phyloP scores from a whole-genome alignment of 2,888 invertebrate species.

The Apotomis turbidana region DNA sequence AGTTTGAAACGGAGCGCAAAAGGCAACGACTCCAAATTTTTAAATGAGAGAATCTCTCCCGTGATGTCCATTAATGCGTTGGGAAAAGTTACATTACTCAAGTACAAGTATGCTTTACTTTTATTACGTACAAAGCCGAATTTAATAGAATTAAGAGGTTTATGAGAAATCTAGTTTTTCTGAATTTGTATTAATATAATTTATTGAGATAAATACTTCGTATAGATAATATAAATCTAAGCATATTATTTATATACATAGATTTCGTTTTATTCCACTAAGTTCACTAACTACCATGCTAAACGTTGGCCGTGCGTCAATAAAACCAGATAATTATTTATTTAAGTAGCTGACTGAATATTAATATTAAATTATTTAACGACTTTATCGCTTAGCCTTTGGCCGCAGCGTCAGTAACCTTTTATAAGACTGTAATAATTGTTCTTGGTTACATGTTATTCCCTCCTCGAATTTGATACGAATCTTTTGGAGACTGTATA shows the following conservation, averaged over 20 bases:
- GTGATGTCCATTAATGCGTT: slow-evolving; percentile 56
- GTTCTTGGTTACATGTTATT: neutral
- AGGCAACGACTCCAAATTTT: slow-evolving; percentile 58
- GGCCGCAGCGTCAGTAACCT: neutral
- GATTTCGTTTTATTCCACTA: slow-evolving; percentile 4
- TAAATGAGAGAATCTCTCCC: slow-evolving; percentile 59
- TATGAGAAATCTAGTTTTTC: neutral
- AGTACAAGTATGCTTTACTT: slow-evolving; percentile 11
- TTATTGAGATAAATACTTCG: neutral
- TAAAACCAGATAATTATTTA: slow-evolving; percentile 36
- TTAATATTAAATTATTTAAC: slow-evolving; percentile 20
- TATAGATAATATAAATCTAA: neutral
- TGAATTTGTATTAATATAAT: neutral
- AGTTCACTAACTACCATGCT: slow-evolving; percentile 5
- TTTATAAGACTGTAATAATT: neutral
- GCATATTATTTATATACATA: neutral
- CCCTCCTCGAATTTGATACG: too few species aligned
- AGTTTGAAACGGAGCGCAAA: slow-evolving; percentile 63
- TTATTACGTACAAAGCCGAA: slow-evolving; percentile 12
- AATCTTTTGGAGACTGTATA: too few species aligned
- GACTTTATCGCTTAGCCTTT: slow-evolving; percentile 17
- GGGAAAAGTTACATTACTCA: slow-evolving; percentile 23
- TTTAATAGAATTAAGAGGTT: neutral
- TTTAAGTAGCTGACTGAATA: slow-evolving; percentile 24
- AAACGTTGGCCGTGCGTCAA: slow-evolving; percentile 22